These are phyloP conservation scores for Leuctra nigra DNA, from an alignment of 2,888 invertebrate genomes.

Conservation along the genomic window DNA sequence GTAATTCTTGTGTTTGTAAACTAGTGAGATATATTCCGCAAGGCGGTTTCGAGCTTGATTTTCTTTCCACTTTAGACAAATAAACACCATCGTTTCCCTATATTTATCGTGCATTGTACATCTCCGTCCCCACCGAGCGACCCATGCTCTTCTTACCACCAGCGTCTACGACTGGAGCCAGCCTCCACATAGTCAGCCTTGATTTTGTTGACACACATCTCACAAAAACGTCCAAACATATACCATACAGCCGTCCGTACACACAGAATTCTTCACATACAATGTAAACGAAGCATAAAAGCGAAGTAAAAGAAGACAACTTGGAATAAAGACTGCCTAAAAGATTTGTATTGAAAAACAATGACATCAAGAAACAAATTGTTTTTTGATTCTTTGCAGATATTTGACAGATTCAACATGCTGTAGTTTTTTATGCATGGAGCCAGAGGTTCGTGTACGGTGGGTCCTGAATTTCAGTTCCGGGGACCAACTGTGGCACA, in stretches of 20 bases:
- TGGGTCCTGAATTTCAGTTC: too few relatives aligned
- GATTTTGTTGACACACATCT: slow-evolving; percentile 14
- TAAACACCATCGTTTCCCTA: slow-evolving; percentile 16
- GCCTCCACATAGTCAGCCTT: neutral
- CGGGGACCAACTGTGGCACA: too few relatives aligned
- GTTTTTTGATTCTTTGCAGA: too few relatives aligned
- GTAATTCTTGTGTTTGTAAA: slow-evolving; percentile 7
- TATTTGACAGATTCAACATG: too few relatives aligned
- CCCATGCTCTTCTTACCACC: too few relatives aligned
- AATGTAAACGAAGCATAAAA: slow-evolving; percentile 11
- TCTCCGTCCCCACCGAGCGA: too few relatives aligned
- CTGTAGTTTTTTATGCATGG: too few relatives aligned
- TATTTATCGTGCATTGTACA: slow-evolving; percentile 19
- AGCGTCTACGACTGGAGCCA: too few relatives aligned
- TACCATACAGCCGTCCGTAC: neutral
- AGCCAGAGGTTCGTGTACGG: too few relatives aligned
- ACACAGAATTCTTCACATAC: slow-evolving; percentile 4
- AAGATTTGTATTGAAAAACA: too few relatives aligned
- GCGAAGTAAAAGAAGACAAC: neutral
- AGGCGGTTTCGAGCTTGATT: slow-evolving; percentile 1
- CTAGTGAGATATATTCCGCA: neutral
- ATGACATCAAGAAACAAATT: too few relatives aligned
- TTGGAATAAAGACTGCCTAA: neutral
- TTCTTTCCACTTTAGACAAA: slow-evolving; percentile 18
- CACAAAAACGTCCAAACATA: neutral